Conservation (phyloP, 1,140 invertebrate species). For the Ceratosolen solmsi region DNA sequence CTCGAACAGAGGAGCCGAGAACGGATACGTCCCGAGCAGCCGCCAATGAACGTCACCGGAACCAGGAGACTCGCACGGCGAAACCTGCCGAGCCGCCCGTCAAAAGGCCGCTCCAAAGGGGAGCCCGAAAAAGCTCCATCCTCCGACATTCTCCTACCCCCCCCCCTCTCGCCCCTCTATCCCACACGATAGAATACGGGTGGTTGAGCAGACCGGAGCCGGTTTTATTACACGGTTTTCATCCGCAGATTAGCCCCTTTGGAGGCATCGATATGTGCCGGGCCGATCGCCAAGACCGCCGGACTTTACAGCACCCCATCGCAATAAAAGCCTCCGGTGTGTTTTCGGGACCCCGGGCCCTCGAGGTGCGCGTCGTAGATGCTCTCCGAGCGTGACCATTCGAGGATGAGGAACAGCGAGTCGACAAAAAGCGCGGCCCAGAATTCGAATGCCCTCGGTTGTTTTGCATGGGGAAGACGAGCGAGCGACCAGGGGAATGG, state of each 20-base stretch:
- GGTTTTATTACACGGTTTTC: constrained; percentile 67
- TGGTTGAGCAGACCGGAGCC: neutral
- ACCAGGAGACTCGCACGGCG: neutral
- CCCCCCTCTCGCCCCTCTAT: too few species aligned
- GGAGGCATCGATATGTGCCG: constrained; percentile 60
- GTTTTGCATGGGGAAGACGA: neutral
- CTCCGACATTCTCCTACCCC: too few species aligned
- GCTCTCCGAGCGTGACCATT: neutral
- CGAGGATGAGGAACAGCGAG: neutral
- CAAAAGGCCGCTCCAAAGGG: neutral
- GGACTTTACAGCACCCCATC: constrained; percentile 58
- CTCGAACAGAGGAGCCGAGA: neutral
- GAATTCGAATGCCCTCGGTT: too few species aligned
- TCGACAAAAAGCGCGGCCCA: constrained; percentile 5
- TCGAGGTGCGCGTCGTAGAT: neutral
- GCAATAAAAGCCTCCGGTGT: constrained; percentile 64
- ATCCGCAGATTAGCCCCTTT: constrained; percentile 67
- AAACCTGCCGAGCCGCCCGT: neutral
- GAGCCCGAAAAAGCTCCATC: neutral
- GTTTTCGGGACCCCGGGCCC: neutral
- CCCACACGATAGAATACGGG: neutral
- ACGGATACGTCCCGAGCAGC: neutral
- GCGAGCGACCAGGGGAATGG: neutral
- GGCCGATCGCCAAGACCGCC: constrained; percentile 52
- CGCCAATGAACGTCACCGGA: constrained; percentile 4